Evolutionary conservation across 2,113 vertebrate species (phyloP).

Genomic region (Salvelinus sp.): DNA sequence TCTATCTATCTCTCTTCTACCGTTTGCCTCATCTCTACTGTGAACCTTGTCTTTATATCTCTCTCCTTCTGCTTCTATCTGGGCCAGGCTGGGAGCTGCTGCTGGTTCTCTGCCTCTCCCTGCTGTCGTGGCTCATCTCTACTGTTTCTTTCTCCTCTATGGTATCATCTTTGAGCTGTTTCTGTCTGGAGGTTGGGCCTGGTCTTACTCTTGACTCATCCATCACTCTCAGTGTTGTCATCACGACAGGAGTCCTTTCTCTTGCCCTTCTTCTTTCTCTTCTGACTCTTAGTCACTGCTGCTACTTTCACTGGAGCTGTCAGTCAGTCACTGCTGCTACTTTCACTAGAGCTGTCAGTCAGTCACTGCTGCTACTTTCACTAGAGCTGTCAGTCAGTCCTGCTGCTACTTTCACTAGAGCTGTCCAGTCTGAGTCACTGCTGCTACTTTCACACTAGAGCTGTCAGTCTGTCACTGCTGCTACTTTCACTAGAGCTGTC

Average conservation of each 20-base stretch:
- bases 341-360: too few relatives aligned
- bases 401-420: too few relatives aligned
- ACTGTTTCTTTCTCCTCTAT: conserved; percentile 56
- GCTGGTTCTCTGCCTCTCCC: conserved; percentile 49
- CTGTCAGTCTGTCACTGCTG: too few relatives aligned
- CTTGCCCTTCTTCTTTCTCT: conserved; percentile 78
- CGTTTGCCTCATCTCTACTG: neutral
- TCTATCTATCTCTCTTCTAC: neutral
- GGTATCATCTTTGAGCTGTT: conserved; percentile 53
- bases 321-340: too few relatives aligned
- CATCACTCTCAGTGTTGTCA: conserved; percentile 74
- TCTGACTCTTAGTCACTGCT: conserved; percentile 68
- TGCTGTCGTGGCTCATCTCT: conserved; percentile 59
- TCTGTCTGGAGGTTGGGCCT: conserved; percentile 48
- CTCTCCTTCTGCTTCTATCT: conserved; percentile 56
- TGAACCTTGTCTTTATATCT: conserved; percentile 36
- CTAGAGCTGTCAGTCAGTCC: too few relatives aligned
- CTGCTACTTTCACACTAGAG: too few relatives aligned
- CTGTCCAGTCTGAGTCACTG: too few relatives aligned
- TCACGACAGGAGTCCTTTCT: conserved; percentile 78
- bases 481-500: too few relatives aligned
- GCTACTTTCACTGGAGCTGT: conserved; percentile 55
- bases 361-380: too few relatives aligned
- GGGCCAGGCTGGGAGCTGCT: conserved; percentile 39
- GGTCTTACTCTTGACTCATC: conserved; percentile 72